Evolutionary conservation across 1,140 invertebrate genomes (phyloP).

Genomic region (Augochlora pura): DNA sequence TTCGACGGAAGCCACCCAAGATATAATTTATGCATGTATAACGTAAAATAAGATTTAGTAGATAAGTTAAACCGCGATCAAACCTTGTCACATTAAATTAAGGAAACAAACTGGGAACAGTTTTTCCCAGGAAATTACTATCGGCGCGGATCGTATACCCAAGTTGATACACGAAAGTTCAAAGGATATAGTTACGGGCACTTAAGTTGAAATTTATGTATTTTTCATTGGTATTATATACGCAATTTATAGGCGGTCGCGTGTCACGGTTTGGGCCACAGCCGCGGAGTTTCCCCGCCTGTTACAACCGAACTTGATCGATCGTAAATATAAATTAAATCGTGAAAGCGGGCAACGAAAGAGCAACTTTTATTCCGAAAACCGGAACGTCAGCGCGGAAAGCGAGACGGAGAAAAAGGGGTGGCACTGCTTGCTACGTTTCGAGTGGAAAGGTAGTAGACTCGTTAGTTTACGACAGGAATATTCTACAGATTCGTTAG

Average conservation of each 20-base stretch:
- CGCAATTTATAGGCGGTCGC: neutral
- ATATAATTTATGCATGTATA: too few species aligned
- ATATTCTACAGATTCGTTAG: neutral
- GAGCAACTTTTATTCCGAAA: conserved; percentile 31
- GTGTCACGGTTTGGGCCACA: conserved; percentile 7
- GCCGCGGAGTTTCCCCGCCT: neutral
- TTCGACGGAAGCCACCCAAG: too few species aligned
- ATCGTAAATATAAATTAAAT: conserved; percentile 46
- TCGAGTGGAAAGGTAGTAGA: neutral
- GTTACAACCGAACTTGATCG: conserved; percentile 19
- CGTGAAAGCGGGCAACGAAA: conserved; percentile 22
- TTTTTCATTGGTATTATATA: conserved; percentile 45
- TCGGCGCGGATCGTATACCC: too few species aligned
- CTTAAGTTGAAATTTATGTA: conserved; percentile 16
- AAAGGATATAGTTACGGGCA: conserved; percentile 3
- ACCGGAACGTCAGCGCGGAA: conserved; percentile 28
- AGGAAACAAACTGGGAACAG: neutral
- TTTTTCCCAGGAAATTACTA: neutral
- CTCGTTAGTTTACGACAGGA: neutral
- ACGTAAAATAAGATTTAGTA: too few species aligned
- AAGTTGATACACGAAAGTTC: conserved; percentile 2
- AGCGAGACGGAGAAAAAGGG: neutral
- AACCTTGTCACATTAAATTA: neutral
- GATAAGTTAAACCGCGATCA: too few species aligned
- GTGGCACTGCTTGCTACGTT: neutral